These are phyloP conservation scores for Orthosia gothica DNA, from an alignment of 2,888 invertebrate genomes.

Conservation along the genomic window DNA sequence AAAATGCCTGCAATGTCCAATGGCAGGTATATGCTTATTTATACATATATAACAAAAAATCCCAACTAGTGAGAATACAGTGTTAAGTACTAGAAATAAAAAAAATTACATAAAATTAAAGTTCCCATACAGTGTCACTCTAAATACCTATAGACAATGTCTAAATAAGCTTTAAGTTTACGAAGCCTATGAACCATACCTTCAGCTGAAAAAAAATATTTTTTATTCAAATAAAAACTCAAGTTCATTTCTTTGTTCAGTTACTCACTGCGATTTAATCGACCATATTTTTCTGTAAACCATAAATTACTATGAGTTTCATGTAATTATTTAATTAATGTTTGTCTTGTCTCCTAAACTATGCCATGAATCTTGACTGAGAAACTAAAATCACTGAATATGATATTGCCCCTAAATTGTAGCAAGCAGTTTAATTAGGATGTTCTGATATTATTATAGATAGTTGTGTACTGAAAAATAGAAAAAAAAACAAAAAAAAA, in stretches of 20 bases:
- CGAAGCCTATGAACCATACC: conserved; percentile 21
- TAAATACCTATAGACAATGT: neutral
- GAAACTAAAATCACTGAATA: neutral
- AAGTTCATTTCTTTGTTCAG: conserved; percentile 5
- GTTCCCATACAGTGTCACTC: neutral
- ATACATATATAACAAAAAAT: neutral
- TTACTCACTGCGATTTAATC: conserved; percentile 85
- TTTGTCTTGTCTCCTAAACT: neutral
- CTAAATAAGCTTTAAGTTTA: neutral
- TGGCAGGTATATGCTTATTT: conserved; percentile 13
- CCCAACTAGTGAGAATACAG: neutral
- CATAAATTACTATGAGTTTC: conserved; percentile 46
- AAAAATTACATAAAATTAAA: neutral
- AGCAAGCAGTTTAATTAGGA: neutral
- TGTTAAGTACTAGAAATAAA: conserved; percentile 2
- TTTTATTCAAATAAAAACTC: conserved; percentile 9
- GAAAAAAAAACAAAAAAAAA: neutral
- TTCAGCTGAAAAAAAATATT: conserved; percentile 31
- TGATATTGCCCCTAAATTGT: neutral
- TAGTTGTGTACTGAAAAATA: neutral
- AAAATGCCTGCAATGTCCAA: neutral
- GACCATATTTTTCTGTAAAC: conserved; percentile 84
- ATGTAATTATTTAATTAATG: neutral
- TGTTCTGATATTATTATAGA: neutral
- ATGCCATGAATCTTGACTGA: neutral